phyloP scores from a whole-genome alignment of 2,888 invertebrate species.

The Drosophila prolongata region DNA sequence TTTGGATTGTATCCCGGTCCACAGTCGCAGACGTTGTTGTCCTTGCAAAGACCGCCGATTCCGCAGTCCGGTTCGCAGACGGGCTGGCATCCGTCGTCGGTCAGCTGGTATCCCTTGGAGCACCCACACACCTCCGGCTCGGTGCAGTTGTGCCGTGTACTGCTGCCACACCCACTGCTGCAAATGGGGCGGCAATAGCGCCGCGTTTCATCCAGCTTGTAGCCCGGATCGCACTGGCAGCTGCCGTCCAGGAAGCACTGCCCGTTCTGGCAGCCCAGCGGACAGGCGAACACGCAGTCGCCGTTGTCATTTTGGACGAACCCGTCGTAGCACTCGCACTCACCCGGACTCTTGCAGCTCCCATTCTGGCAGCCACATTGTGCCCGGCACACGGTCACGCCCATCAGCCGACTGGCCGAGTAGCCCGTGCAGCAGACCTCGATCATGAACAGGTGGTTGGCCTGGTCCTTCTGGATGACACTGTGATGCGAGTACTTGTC shows the following conservation, averaged over 20 bases:
- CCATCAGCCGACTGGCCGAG: slow-evolving; percentile 57
- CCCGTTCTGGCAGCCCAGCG: slow-evolving; percentile 86
- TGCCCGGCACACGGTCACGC: slow-evolving; percentile 71
- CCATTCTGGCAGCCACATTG: slow-evolving; percentile 81
- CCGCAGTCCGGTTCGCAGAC: slow-evolving; percentile 81
- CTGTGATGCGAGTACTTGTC: slow-evolving; percentile 70
- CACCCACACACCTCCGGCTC: slow-evolving; percentile 84
- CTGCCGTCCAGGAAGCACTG: slow-evolving; percentile 86
- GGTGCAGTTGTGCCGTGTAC: slow-evolving; percentile 80
- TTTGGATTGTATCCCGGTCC: slow-evolving; percentile 85
- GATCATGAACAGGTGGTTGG: slow-evolving; percentile 87
- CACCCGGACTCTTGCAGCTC: slow-evolving; percentile 71
- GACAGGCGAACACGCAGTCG: slow-evolving; percentile 83
- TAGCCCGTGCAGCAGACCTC: slow-evolving; percentile 91
- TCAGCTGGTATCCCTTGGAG: slow-evolving; percentile 83
- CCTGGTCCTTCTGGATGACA: slow-evolving; percentile 80
- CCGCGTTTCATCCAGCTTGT: slow-evolving; percentile 86
- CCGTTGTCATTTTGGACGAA: slow-evolving; percentile 81
- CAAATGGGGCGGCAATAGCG: slow-evolving; percentile 88
- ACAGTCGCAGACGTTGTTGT: slow-evolving; percentile 87
- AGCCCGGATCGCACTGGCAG: slow-evolving; percentile 89
- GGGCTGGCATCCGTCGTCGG: slow-evolving; percentile 78
- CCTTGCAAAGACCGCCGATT: slow-evolving; percentile 86
- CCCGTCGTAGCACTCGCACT: slow-evolving; percentile 81
- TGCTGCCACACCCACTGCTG: slow-evolving; percentile 75